Percentiles rank a stretch among this genome's conserved stretches.
phyloP scores from a whole-genome alignment of 1,140 invertebrate genomes.

The Lysiphlebus fabarum region DNA sequence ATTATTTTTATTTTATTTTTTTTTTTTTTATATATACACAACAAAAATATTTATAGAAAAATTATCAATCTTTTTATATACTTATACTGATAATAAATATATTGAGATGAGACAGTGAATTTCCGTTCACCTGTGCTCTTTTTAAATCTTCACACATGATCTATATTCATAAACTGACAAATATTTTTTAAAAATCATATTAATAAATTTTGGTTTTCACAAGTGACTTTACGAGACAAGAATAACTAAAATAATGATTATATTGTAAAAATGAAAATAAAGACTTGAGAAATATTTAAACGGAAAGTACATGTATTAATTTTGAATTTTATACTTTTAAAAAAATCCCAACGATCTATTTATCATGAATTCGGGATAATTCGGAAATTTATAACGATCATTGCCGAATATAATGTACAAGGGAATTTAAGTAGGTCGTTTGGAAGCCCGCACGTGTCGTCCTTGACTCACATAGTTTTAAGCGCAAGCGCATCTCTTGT shows the following conservation, averaged over 20 bases:
- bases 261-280: no score
- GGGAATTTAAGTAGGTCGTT: slow-evolving; percentile 52
- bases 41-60: no score
- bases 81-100: no score
- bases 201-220: no score
- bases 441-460: slow-evolving; percentile 54
- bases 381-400: slow-evolving; percentile 39
- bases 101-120: no score
- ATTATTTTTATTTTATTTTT: not conserved
- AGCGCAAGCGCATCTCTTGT: slow-evolving; percentile 43
- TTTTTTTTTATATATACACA: no score
- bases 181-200: no score
- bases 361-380: slow-evolving; percentile 44
- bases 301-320: slow-evolving; percentile 23
- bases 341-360: slow-evolving; percentile 49
- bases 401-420: slow-evolving; percentile 35
- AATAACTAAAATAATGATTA: no score
- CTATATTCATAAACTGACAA: no score
- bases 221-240: slow-evolving; percentile 1
- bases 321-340: slow-evolving; percentile 22
- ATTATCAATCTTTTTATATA: no score
- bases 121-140: no score
- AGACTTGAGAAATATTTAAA: slow-evolving; percentile 7
- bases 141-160: no score
- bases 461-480: slow-evolving; percentile 56